A percentile compares a stretch with the other conserved stretches of the same genome.
These are phyloP conservation scores for Lophotis ruficrista DNA, from an alignment of 2,113 vertebrate genomes.

Conservation along the genomic window DNA sequence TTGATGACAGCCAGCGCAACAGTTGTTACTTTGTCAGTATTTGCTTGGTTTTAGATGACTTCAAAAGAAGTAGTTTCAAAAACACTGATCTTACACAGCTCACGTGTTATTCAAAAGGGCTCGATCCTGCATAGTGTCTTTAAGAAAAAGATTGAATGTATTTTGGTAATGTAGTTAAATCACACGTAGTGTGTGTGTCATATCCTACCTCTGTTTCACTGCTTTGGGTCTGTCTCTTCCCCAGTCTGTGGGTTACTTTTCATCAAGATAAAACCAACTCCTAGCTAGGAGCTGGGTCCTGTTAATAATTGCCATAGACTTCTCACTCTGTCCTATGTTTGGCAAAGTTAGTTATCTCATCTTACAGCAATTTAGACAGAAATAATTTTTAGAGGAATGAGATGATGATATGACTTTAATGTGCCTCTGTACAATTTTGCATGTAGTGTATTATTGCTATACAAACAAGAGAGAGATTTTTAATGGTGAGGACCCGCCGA, in stretches of 20 bases:
- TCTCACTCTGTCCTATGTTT: not conserved
- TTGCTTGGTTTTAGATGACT: not conserved
- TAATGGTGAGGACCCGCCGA: not conserved
- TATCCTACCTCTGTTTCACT: not conserved
- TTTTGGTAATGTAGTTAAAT: not conserved
- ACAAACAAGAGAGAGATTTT: not conserved
- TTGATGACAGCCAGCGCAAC: not conserved
- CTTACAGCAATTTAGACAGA: not conserved
- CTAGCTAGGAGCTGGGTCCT: not conserved
- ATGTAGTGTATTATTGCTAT: not conserved
- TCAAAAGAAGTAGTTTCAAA: not conserved
- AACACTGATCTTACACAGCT: not conserved
- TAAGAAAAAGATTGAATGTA: not conserved
- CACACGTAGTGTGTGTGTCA: accelerated
- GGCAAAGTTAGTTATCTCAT: not conserved
- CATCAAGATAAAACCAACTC: not conserved
- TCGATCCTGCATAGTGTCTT: accelerated
- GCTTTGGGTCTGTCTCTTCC: not conserved
- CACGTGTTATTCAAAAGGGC: not conserved
- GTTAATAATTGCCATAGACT: not conserved
- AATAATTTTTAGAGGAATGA: not conserved
- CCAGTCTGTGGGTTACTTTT: not conserved
- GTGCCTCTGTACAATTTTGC: not conserved
- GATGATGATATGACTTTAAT: not conserved
- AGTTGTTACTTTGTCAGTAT: not conserved